A percentile compares a stretch with the other conserved stretches of the same genome.
Evolutionary conservation across 2,113 vertebrate genomes (phyloP).

Genomic region (Macrotis lagotis): DNA sequence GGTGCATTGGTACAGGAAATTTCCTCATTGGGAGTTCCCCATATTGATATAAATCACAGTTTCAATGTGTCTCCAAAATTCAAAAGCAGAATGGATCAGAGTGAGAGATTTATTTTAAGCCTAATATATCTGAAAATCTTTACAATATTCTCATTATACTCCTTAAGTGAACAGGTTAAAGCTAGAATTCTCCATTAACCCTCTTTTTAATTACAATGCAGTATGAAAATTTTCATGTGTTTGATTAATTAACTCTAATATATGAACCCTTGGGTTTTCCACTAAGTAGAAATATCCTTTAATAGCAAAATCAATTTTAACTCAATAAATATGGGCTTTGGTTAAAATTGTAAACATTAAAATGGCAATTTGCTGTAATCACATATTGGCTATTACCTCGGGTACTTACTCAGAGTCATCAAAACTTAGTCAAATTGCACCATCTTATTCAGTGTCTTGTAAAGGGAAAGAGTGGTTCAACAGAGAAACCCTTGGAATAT

Average conservation of each 20-base stretch:
- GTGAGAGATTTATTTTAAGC: not conserved
- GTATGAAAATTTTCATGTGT: conserved; percentile 34
- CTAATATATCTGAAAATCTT: not conserved
- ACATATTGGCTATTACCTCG: not conserved
- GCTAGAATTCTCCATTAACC: not conserved
- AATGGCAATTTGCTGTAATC: not conserved
- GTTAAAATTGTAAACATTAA: conserved; percentile 14
- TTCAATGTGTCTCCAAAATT: not conserved
- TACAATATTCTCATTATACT: not conserved
- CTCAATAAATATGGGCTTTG: not conserved
- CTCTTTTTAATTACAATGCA: conserved; percentile 26
- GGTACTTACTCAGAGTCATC: not conserved
- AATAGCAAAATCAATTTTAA: conserved; percentile 27
- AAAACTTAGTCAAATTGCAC: conserved; percentile 15
- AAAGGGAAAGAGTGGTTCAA: not conserved
- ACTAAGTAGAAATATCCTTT: conserved; percentile 79
- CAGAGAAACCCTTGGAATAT: not conserved
- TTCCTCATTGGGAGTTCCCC: not conserved
- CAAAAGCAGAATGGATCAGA: not conserved
- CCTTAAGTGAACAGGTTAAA: conserved; percentile 41
- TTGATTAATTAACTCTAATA: not conserved
- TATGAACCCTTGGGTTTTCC: conserved; percentile 63
- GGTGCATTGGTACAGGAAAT: not conserved
- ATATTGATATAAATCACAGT: not conserved
- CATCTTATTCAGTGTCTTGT: not conserved